Base-by-base conservation (phyloP, 2,888 invertebrate species). In the Drosophila bunnanda region DNA sequence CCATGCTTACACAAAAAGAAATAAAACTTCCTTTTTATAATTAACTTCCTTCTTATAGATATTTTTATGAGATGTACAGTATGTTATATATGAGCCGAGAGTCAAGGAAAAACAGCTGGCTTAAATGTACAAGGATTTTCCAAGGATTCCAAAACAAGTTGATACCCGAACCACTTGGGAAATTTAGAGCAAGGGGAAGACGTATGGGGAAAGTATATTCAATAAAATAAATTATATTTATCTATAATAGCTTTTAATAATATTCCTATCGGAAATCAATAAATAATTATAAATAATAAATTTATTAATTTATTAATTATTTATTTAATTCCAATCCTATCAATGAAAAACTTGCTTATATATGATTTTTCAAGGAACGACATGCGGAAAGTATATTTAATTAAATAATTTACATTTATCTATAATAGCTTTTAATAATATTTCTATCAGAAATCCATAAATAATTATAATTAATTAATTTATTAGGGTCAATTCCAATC, bases 1-100 rank as follows among this genome's bases (percentile, higher is more conserved):
- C 60, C 67, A 53, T 57, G 61, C 78, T 77, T 82, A 50, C 48
- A 64, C 48, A 9, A 30, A 28, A 50, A 62, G 48, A 25, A 25
- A 5, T 2, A 17, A 17, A 4, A 0, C 17, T n/a, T 8, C 8
- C 0, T n/a, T n/a, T 41, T 32, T 53, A 15, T n/a, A 36, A n/a
- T 52, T 12, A 36, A 20, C 6, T 34, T 17, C 2, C 6, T 34
- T 17, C 2, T 20, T 2, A 1, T 13, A 0, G 12, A 0, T 13
- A 17, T 8, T 48, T 28, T 6, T 0, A 30, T 7, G 7, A 15
- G 8, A 41, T n/a, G 5, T 25, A 25, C 4, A 28, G 7, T 32
- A 4, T 10, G 4, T 3, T 12, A 32, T 10, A 32, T 10, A 3
- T 10, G 10, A 32, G 7, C 1, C 12, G 15, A 6, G 8, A 43